Conservation (phyloP, 64 coral and sea anemone genomes). For the Stylophora pistillata region DNA sequence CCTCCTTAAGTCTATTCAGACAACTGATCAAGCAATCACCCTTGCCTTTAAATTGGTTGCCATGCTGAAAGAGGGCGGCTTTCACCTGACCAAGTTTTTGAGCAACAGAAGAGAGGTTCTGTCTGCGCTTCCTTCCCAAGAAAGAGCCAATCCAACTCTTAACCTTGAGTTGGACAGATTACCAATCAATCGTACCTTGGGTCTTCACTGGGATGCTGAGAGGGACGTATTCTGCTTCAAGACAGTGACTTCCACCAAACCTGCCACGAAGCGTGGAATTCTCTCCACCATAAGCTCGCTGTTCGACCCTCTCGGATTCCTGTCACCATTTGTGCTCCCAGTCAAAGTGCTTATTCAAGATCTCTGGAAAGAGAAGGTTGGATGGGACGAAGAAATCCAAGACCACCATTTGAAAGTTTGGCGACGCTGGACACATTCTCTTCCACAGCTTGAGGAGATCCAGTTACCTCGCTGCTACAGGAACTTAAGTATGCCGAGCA, state of each 20-base stretch:
- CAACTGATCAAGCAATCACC: neutral
- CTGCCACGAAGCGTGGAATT: constrained; percentile 35
- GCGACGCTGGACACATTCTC: too few relatives aligned
- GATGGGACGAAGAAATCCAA: constrained; percentile 37
- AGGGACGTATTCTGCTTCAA: constrained; percentile 33
- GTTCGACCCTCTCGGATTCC: constrained; percentile 34
- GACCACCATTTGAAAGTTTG: too few relatives aligned
- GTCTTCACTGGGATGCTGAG: constrained; percentile 54
- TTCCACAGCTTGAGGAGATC: too few relatives aligned
- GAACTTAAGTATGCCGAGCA: too few relatives aligned
- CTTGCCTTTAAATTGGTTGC: neutral
- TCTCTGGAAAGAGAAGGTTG: neutral
- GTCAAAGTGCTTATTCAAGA: constrained; percentile 38
- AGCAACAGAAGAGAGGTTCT: constrained; percentile 38
- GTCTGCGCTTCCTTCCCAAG: neutral
- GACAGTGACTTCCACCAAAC: constrained; percentile 4
- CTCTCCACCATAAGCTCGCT: constrained; percentile 33
- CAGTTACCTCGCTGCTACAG: too few relatives aligned
- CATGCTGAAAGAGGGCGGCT: neutral
- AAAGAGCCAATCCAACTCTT: constrained; percentile 5
- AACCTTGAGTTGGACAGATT: constrained; percentile 42
- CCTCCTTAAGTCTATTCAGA: neutral
- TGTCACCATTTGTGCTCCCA: constrained; percentile 14
- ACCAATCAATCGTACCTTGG: constrained; percentile 39
- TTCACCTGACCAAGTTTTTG: constrained; percentile 14